Evolutionary conservation across 1,140 invertebrate species (phyloP).

Genomic region (Drosophila eugracilis): DNA sequence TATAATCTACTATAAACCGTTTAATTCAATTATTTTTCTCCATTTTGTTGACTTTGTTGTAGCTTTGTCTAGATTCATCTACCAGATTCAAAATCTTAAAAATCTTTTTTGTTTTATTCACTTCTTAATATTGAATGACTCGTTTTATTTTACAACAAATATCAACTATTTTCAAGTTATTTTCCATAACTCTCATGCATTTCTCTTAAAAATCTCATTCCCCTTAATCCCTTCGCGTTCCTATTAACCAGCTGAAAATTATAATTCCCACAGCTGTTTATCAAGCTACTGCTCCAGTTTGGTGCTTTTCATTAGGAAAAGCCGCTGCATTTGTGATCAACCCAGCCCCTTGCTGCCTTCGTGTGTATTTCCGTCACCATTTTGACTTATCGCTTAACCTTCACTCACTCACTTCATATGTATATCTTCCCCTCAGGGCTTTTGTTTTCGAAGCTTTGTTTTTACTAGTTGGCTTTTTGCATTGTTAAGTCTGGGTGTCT

Average conservation of each 20-base stretch:
- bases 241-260: conserved; percentile 17
- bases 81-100: too few relatives aligned
- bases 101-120: too few relatives aligned
- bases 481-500: conserved; percentile 44
- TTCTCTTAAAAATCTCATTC: conserved; percentile 3
- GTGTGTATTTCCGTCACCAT: conserved; percentile 35
- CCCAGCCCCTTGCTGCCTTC: conserved; percentile 11
- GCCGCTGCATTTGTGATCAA: conserved; percentile 34
- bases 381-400: conserved; percentile 67
- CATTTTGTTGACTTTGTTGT: not conserved
- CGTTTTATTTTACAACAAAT: too few relatives aligned
- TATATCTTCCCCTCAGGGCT: conserved; percentile 31
- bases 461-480: conserved; percentile 30
- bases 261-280: conserved; percentile 31
- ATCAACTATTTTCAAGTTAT: too few relatives aligned
- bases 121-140: too few relatives aligned
- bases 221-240: conserved; percentile 5
- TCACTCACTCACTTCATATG: too few relatives aligned
- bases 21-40: not conserved
- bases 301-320: conserved; percentile 40
- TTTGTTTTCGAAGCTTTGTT: conserved; percentile 35
- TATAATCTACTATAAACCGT: not conserved
- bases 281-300: conserved; percentile 32
- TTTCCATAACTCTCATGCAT: not conserved
- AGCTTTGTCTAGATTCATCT: too few relatives aligned